Evolutionary conservation across 2,113 vertebrate species (phyloP).

Genomic region (Emydocephalus ijimae): DNA sequence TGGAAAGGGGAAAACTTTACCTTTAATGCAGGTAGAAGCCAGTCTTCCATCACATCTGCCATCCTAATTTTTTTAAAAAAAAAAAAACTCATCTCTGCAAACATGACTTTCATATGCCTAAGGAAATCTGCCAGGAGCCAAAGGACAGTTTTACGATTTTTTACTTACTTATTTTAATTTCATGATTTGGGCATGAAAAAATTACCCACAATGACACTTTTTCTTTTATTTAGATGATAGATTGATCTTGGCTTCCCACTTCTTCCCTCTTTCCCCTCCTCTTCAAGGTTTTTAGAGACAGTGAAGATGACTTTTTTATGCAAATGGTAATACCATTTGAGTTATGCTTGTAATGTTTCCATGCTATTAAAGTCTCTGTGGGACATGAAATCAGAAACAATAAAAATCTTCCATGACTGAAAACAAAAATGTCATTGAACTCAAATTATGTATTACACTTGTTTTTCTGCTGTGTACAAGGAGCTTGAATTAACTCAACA

Average conservation of each 20-base stretch:
- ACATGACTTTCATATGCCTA: neutral
- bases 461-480: neutral
- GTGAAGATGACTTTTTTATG: neutral
- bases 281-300: neutral
- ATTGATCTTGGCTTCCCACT: neutral
- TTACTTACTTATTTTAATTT: neutral
- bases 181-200: neutral
- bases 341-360: neutral
- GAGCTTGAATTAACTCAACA: neutral
- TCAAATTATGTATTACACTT: slow-evolving; percentile 10
- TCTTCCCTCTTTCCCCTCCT: neutral
- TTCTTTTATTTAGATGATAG: neutral
- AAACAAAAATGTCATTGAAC: neutral
- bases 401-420: neutral
- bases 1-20: neutral
- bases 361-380: neutral
- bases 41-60: neutral
- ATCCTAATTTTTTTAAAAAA: neutral
- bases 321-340: neutral
- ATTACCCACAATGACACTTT: neutral
- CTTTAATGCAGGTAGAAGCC: neutral
- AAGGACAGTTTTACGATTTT: neutral
- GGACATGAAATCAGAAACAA: slow-evolving; percentile 2
- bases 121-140: neutral
- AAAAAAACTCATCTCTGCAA: neutral